Percentiles rank a stretch among this genome's conserved stretches.
These are phyloP conservation scores for Clupea harengus DNA, from an alignment of 2,113 vertebrate species.

Conservation along the genomic window DNA sequence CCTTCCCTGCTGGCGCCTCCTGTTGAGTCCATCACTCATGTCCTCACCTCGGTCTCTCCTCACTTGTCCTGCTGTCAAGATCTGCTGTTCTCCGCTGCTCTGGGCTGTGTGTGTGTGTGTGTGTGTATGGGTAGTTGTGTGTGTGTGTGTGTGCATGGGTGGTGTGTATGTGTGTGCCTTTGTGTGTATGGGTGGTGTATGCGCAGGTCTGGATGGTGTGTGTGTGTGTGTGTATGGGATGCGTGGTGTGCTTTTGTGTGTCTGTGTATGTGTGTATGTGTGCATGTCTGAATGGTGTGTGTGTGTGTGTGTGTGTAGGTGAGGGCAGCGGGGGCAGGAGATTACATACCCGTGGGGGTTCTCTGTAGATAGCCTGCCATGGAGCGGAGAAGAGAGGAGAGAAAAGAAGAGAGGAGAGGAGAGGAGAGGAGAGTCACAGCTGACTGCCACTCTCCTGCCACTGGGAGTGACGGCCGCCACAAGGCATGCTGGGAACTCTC, in stretches of 20 bases:
- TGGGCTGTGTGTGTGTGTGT: background rate
- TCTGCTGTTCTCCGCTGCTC: background rate
- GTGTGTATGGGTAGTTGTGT: background rate
- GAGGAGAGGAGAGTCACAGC: background rate
- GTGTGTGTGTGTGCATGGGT: background rate
- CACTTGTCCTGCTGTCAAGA: background rate
- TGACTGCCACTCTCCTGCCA: background rate
- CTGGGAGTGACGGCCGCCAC: background rate
- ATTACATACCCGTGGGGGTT: background rate
- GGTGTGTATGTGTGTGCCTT: background rate
- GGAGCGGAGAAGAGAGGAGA: background rate
- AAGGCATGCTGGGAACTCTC: conserved; percentile 10
- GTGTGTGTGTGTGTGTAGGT: background rate
- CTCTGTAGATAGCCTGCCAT: background rate
- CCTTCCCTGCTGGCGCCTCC: background rate
- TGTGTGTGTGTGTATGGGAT: background rate
- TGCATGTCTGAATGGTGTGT: background rate
- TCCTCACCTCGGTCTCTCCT: background rate
- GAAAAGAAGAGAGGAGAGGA: background rate
- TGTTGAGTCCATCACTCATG: background rate
- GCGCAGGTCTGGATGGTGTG: background rate
- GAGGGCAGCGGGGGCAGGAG: background rate
- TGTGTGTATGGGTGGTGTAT: background rate
- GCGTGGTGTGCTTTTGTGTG: background rate
- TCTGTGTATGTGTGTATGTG: background rate